Evolutionary conservation across 1,140 invertebrate species (phyloP), one percentile per base, ranked within the genome.

Genomic region (Leptinotarsa defecta): DNA sequence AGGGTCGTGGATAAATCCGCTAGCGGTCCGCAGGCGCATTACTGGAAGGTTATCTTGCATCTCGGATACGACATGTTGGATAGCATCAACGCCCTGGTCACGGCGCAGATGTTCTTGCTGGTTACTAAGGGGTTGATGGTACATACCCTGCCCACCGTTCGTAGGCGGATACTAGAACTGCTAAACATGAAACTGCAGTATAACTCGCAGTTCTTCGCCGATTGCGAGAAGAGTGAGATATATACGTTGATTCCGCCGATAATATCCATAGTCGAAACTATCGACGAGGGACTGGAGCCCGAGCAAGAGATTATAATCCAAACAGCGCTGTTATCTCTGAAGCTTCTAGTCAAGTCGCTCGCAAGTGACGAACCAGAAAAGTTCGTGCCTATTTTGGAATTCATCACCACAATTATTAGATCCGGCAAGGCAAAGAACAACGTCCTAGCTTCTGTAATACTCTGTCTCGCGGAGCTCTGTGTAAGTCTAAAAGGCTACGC

Each of bases 381-480:
- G 68, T 94, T 95, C 76, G 89, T 90, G 76, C 84, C 88, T 6
- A 88, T 93, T 68, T 82, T 94, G 6, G 88, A 90, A 65, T 87
- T 88, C 15, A 86, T 92, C 0, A 92, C 91, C 0, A 86, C 90
- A 61, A 86, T 91, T 19, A 87, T 91, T 24, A 88, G 87, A 75
- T 88, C 83, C 1, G 86, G 88, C 1, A 89, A 89, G 67, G 88
- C 93, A 8, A 83, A 92, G 67, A 91, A 90, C 22, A 91, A 92
- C 74, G 88, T 95, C 5, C 84, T 93, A 80, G 93, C 92, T 0
- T 94, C 91, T 64, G 88, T 93, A 13, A 89, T 95, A 19, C 87
- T 96, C 24, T 96, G 94, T 82, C 87, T 96, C 4, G 93, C 93
- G 1, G 95, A 97, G 87, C 85, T 96, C 15, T 92, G 91, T 75